These are phyloP conservation scores for Acanthisitta chloris DNA, from an alignment of 2,113 vertebrate genomes.

Conservation along the genomic window DNA sequence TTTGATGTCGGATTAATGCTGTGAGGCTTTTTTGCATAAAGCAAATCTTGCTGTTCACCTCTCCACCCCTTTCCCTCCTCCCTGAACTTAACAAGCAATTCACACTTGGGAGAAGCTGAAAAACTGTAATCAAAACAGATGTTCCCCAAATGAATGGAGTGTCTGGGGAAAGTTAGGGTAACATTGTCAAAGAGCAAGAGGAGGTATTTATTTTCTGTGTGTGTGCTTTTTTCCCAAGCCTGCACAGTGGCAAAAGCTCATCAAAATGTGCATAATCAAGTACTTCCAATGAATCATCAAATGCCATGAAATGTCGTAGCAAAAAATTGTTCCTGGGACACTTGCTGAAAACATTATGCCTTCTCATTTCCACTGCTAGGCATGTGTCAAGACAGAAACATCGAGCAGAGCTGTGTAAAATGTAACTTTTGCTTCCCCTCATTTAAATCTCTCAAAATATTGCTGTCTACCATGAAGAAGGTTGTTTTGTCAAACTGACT, in stretches of 20 bases:
- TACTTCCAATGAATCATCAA: constrained; percentile 37
- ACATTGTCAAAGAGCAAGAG: not conserved
- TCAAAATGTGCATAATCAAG: constrained; percentile 41
- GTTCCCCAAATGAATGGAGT: not conserved
- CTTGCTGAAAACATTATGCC: not conserved
- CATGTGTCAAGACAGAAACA: not conserved
- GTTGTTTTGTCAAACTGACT: not conserved
- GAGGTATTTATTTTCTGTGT: not conserved
- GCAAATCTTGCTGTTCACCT: not conserved
- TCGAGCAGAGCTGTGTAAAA: not conserved
- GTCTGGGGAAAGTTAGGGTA: not conserved
- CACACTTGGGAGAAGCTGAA: not conserved
- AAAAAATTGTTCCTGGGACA: not conserved
- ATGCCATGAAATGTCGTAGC: not conserved
- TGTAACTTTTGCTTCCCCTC: not conserved
- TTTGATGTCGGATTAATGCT: not conserved
- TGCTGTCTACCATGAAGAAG: not conserved
- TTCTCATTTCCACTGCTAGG: not conserved
- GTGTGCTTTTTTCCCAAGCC: not conserved
- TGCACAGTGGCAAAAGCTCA: not conserved
- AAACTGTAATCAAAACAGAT: not conserved
- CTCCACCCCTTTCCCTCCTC: not conserved
- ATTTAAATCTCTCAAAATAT: not conserved
- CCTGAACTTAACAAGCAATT: not conserved
- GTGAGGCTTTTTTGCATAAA: not conserved